Evolutionary conservation across 2,888 invertebrate genomes (phyloP).

Genomic region (Erebia aethiops): DNA sequence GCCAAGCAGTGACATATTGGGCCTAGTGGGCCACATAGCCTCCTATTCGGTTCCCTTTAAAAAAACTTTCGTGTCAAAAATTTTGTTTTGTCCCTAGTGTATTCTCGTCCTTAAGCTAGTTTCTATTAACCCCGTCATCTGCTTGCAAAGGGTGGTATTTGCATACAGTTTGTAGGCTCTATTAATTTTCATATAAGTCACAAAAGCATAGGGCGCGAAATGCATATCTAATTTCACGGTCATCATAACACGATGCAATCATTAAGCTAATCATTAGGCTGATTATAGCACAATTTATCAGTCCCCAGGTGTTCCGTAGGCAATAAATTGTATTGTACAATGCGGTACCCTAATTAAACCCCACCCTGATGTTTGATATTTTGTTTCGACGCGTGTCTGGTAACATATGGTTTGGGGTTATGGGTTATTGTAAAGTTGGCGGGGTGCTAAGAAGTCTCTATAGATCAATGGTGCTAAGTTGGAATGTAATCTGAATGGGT

Average conservation of each 20-base stretch:
- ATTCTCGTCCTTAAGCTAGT: too few species aligned
- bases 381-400: constrained; percentile 23
- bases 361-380: constrained; percentile 15
- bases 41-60: too few species aligned
- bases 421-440: background rate
- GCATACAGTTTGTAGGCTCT: background rate
- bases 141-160: too few species aligned
- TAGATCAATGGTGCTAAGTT: background rate
- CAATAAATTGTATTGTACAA: constrained; percentile 41
- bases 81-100: too few species aligned
- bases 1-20: too few species aligned
- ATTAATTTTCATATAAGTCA: background rate
- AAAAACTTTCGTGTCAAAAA: too few species aligned
- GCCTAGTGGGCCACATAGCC: too few species aligned
- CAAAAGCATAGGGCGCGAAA: constrained; percentile 7
- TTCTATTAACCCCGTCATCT: too few species aligned
- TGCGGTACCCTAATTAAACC: constrained; percentile 41
- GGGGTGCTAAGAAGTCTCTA: background rate
- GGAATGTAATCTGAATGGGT: background rate
- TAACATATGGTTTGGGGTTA: constrained; percentile 22
- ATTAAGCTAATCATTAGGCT: constrained; percentile 39
- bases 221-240: constrained; percentile 28
- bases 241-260: constrained; percentile 17
- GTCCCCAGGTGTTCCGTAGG: constrained; percentile 43
- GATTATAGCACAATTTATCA: constrained; percentile 43